phyloP scores from a whole-genome alignment of 2,113 vertebrate genomes.

The Menidia beryllina region DNA sequence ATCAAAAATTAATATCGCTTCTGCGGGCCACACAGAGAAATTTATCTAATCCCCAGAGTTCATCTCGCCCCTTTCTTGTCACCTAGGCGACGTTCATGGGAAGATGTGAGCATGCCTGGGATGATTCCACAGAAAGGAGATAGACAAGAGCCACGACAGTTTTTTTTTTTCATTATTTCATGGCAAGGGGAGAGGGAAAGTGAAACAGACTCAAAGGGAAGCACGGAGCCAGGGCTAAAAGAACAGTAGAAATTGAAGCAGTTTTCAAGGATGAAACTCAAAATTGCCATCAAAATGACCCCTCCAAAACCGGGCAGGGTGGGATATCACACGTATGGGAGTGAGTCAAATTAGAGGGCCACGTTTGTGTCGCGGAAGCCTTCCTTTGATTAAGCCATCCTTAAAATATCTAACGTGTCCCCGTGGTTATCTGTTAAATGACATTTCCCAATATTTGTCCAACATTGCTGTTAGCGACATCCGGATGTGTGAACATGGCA shows the following conservation, averaged over 20 bases:
- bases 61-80: slow-evolving; percentile 69
- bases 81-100: slow-evolving; percentile 66
- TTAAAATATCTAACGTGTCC: slow-evolving; percentile 54
- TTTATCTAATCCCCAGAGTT: slow-evolving; percentile 77
- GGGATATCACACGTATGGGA: slow-evolving; percentile 25
- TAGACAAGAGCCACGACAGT: slow-evolving; percentile 34
- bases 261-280: slow-evolving; percentile 47
- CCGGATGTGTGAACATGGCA: slow-evolving; percentile 72
- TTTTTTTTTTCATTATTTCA: slow-evolving; percentile 64
- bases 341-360: slow-evolving; percentile 34
- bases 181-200: slow-evolving; percentile 22
- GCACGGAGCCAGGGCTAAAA: slow-evolving; percentile 9
- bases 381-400: slow-evolving; percentile 55
- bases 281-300: slow-evolving; percentile 62
- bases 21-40: slow-evolving; percentile 73
- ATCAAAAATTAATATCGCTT: slow-evolving; percentile 81
- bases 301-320: slow-evolving; percentile 43
- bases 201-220: slow-evolving; percentile 39
- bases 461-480: slow-evolving; percentile 67
- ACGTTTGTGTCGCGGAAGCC: slow-evolving; percentile 28
- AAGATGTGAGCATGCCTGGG: slow-evolving; percentile 58
- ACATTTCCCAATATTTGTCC: slow-evolving; percentile 74
- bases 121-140: slow-evolving; percentile 52
- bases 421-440: slow-evolving; percentile 47
- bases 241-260: slow-evolving; percentile 34